phyloP scores from a whole-genome alignment of 1,140 invertebrate genomes.

The Drosophila equinoxialis region DNA sequence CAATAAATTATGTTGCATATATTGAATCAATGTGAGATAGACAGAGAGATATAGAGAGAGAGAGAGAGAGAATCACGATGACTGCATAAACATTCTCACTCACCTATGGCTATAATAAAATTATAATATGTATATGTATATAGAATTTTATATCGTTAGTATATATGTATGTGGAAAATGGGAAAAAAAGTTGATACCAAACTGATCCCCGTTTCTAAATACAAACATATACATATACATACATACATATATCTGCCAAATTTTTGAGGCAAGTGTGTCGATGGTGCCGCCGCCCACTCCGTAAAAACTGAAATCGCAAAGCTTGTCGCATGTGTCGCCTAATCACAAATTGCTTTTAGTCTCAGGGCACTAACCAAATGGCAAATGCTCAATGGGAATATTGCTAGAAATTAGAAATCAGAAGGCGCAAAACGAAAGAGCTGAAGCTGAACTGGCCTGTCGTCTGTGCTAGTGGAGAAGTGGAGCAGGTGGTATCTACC shows the following conservation, averaged over 20 bases:
- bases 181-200: background rate
- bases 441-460: too few relatives aligned
- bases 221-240: too few relatives aligned
- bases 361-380: constrained; percentile 3
- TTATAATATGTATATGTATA: constrained; percentile 19
- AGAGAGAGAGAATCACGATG: constrained; percentile 9
- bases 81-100: constrained; percentile 33
- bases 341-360: constrained; percentile 59
- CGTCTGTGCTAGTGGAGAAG: background rate
- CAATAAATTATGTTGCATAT: constrained; percentile 63
- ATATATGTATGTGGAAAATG: constrained; percentile 19
- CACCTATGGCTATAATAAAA: constrained; percentile 10
- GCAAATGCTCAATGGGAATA: background rate
- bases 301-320: constrained; percentile 8
- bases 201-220: constrained; percentile 25
- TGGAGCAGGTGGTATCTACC: constrained; percentile 13
- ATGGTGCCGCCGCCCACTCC: constrained; percentile 23
- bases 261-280: constrained; percentile 43
- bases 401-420: background rate
- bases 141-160: background rate
- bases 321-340: constrained; percentile 53
- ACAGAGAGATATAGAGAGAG: background rate
- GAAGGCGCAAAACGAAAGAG: background rate
- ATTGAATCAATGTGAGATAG: background rate
- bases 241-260: constrained; percentile 30